A percentile compares a stretch with the other conserved stretches of the same genome.
phyloP scores from a whole-genome alignment of 1,140 invertebrate genomes.

The Hestina assimilis region DNA sequence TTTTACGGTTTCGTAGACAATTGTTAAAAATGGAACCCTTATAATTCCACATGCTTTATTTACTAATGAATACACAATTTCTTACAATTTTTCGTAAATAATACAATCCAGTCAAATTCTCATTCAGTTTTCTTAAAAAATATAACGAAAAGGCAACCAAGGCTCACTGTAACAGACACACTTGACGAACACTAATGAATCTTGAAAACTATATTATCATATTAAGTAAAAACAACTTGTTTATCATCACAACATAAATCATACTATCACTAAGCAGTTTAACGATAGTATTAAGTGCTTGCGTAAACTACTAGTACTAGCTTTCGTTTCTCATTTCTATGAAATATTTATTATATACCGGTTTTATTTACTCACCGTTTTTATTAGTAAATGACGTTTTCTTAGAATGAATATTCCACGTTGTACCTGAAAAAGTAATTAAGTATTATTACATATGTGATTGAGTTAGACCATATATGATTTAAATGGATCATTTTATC shows the following conservation, averaged over 20 bases:
- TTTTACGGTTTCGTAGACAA: no score
- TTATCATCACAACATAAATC: neutral
- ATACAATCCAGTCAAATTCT: no score
- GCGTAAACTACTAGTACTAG: neutral
- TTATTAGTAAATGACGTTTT: slow-evolving; percentile 4
- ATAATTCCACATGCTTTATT: no score
- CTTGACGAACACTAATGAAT: no score
- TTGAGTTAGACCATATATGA: neutral
- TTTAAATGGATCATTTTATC: neutral
- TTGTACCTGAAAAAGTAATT: slow-evolving; percentile 10
- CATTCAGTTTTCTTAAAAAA: no score
- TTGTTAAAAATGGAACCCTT: no score
- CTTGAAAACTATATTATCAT: neutral
- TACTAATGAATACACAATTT: no score
- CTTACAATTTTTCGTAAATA: no score
- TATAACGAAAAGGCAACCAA: no score
- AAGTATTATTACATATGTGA: neutral
- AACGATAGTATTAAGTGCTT: slow-evolving; percentile 9
- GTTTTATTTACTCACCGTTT: slow-evolving; percentile 20
- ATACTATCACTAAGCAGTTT: slow-evolving; percentile 4
- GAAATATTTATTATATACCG: slow-evolving; percentile 7
- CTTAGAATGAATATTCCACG: slow-evolving; percentile 3
- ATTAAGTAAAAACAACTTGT: neutral
- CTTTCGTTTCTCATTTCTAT: slow-evolving; percentile 23
- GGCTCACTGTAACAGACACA: no score